Conservation (phyloP, 2,113 vertebrate genomes). For the Thinocorus orbignyianus region DNA sequence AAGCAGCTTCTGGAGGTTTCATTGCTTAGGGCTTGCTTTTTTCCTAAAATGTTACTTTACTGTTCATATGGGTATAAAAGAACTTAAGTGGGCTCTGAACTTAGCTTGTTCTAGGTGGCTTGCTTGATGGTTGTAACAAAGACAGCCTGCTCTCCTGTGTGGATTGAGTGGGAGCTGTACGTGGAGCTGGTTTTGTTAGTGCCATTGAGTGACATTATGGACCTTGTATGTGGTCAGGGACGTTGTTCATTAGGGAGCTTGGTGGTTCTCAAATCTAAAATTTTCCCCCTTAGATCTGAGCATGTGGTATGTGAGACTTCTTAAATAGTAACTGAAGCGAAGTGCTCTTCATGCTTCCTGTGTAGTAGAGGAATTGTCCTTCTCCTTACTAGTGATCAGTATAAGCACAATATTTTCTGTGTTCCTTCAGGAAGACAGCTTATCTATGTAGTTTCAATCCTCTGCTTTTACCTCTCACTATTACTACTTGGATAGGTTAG, state of each 20-base stretch:
- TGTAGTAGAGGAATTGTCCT: neutral
- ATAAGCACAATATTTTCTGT: neutral
- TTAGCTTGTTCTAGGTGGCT: neutral
- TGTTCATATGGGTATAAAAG: neutral
- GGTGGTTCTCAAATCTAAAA: neutral
- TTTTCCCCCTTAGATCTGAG: neutral
- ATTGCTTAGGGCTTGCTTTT: neutral
- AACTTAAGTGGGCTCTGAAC: neutral
- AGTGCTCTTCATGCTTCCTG: neutral
- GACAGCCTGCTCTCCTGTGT: fast-evolving
- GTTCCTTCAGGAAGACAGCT: neutral
- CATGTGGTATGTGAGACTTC: neutral
- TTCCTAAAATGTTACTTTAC: neutral
- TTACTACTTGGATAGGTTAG: neutral
- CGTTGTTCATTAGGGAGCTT: neutral
- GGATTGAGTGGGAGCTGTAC: neutral
- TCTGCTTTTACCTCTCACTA: neutral
- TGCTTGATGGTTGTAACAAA: neutral
- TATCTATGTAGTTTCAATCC: neutral
- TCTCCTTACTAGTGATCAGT: neutral
- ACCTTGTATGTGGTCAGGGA: neutral
- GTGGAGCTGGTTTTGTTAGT: neutral
- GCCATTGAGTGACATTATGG: fast-evolving
- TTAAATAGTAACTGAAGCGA: neutral
- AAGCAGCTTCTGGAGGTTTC: neutral